Evolutionary conservation across 2,113 vertebrate genomes (phyloP).

Genomic region (Drymodes brunneopygia): DNA sequence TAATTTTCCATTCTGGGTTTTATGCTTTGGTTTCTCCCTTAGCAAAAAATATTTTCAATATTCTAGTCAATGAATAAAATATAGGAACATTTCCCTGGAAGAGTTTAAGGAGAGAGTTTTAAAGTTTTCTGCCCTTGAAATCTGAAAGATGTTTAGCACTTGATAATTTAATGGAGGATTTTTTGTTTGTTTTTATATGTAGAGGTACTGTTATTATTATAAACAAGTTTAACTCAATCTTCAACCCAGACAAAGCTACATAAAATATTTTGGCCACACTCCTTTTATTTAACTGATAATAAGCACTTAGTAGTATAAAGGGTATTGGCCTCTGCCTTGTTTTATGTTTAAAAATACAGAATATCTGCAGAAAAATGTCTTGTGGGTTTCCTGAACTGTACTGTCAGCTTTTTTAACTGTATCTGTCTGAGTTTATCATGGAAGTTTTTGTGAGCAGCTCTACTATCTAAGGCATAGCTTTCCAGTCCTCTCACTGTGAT

Average conservation of each 20-base stretch:
- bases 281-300: not conserved
- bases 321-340: not conserved
- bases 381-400: not conserved
- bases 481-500: conserved; percentile 29
- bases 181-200: not conserved
- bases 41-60: not conserved
- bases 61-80: not conserved
- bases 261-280: not conserved
- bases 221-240: not conserved
- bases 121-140: not conserved
- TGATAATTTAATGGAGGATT: not conserved
- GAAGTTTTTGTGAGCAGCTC: conserved; percentile 22
- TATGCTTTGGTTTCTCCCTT: not conserved
- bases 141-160: not conserved
- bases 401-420: too few relatives aligned
- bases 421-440: conserved; percentile 16
- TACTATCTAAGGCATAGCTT: conserved; percentile 18
- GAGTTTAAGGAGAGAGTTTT: not conserved
- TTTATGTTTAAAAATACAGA: not conserved
- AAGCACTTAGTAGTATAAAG: not conserved
- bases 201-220: not conserved
- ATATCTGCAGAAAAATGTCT: not conserved
- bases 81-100: not conserved
- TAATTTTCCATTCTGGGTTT: not conserved
- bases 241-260: not conserved